phyloP scores from a whole-genome alignment of 53 echinoderm and acorn worm species.

The Astropecten irregularis region DNA sequence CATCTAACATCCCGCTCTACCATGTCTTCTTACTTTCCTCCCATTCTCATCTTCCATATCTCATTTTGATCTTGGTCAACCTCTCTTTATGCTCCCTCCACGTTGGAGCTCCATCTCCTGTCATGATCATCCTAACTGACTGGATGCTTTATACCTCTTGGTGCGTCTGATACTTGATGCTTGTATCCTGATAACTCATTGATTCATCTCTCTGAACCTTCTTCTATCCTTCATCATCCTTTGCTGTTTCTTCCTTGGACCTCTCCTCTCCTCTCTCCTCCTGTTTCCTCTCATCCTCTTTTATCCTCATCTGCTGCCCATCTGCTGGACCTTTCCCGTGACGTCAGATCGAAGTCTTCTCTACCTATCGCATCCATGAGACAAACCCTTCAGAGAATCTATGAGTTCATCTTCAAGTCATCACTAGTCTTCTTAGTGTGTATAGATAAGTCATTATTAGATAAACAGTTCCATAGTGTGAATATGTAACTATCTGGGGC shows the following conservation, averaged over 20 bases:
- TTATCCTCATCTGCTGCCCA: neutral
- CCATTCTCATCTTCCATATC: neutral
- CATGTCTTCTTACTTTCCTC: neutral
- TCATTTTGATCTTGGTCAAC: neutral
- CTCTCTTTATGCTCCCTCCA: neutral
- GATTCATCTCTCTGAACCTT: neutral
- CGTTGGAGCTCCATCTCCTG: neutral
- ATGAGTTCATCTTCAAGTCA: too few species aligned
- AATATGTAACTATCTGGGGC: too few species aligned
- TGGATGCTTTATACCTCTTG: too few species aligned
- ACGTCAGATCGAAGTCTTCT: slow-evolving; percentile 48
- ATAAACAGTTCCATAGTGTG: too few species aligned
- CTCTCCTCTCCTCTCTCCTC: neutral
- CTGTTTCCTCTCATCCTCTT: neutral
- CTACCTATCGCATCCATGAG: slow-evolving; percentile 45
- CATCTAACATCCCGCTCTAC: slow-evolving; percentile 21
- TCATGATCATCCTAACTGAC: neutral
- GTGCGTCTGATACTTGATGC: neutral
- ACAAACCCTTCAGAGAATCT: neutral
- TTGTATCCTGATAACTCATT: neutral
- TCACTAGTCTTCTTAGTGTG: too few species aligned
- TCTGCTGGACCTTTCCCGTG: neutral
- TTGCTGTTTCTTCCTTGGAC: neutral
- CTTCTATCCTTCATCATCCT: neutral
- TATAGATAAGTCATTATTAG: too few species aligned